A percentile compares a stretch with the other conserved stretches of the same genome.
phyloP scores from a whole-genome alignment of 2,113 vertebrate species.

The Echinops telfairi region DNA sequence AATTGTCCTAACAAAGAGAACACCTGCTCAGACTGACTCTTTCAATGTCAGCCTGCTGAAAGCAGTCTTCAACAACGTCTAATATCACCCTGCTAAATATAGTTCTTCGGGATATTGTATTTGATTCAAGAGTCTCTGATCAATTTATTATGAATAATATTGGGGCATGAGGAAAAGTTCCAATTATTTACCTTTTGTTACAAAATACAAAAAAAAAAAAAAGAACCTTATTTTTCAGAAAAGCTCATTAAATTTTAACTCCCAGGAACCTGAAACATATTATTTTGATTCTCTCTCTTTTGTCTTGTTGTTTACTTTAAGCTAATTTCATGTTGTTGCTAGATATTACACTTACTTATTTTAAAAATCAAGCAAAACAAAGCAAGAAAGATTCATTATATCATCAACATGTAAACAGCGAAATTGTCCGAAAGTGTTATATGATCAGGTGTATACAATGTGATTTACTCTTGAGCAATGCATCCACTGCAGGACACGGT shows the following conservation, averaged over 20 bases:
- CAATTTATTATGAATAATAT: background rate
- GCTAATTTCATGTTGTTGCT: conserved; percentile 10
- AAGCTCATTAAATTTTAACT: conserved; percentile 35
- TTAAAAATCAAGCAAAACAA: conserved; percentile 17
- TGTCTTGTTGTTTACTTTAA: conserved; percentile 1
- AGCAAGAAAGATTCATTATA: background rate
- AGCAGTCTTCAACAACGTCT: conserved; percentile 69
- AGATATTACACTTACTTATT: conserved; percentile 20
- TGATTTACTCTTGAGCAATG: background rate
- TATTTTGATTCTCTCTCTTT: background rate
- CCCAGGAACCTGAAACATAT: background rate
- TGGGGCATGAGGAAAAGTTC: conserved; percentile 1
- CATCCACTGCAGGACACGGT: background rate
- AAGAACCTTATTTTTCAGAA: conserved; percentile 6
- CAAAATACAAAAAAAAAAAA: conserved; percentile 31
- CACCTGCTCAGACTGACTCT: conserved; percentile 65
- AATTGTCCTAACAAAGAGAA: conserved; percentile 71
- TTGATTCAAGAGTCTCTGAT: conserved; percentile 57
- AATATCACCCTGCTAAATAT: conserved; percentile 60
- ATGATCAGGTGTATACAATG: background rate
- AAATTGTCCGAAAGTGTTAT: conserved; percentile 39
- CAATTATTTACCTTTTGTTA: conserved; percentile 40
- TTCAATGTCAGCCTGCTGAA: conserved; percentile 77
- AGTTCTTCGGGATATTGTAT: background rate
- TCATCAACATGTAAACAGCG: conserved; percentile 7